These are phyloP conservation scores for Sebastes hubbsi DNA, from an alignment of 2,797 vertebrate species.

Conservation along the genomic window DNA sequence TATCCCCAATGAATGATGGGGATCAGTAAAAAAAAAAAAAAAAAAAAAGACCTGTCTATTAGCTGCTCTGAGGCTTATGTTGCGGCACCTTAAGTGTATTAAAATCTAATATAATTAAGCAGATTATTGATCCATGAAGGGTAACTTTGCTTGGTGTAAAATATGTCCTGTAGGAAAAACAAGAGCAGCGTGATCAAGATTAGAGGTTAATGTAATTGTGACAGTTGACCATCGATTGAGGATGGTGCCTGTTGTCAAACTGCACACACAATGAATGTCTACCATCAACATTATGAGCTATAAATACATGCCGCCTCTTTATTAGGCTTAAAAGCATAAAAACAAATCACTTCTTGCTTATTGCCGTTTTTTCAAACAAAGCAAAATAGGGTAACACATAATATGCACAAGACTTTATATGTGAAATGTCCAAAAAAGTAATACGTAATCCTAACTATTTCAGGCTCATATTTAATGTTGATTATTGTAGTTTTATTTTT, in stretches of 20 bases:
- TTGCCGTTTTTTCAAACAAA: slow-evolving; percentile 11
- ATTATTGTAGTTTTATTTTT: slow-evolving; percentile 14
- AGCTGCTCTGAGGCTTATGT: neutral
- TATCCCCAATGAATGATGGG: neutral
- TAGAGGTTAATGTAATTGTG: slow-evolving; percentile 37
- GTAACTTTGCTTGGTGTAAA: slow-evolving; percentile 8
- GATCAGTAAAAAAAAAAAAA: neutral
- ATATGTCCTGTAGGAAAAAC: slow-evolving; percentile 17
- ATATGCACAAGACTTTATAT: neutral
- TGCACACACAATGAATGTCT: slow-evolving; percentile 23
- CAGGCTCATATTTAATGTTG: slow-evolving; percentile 7
- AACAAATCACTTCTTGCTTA: slow-evolving; percentile 22
- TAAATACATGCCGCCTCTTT: slow-evolving; percentile 38
- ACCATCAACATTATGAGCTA: slow-evolving; percentile 26
- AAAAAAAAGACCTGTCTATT: neutral
- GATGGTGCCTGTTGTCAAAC: slow-evolving; percentile 21
- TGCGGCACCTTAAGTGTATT: neutral
- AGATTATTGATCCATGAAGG: slow-evolving; percentile 9
- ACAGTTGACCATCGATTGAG: slow-evolving; percentile 36
- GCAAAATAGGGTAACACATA: neutral
- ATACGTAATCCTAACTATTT: neutral
- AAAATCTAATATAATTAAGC: slow-evolving; percentile 18
- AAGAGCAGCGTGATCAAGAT: slow-evolving; percentile 31
- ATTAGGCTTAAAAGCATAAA: slow-evolving; percentile 27
- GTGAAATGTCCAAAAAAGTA: neutral